Evolutionary conservation across 2,888 invertebrate genomes (phyloP), one percentile per base, ranked within the genome.

Genomic region (Eupithecia centaureata): DNA sequence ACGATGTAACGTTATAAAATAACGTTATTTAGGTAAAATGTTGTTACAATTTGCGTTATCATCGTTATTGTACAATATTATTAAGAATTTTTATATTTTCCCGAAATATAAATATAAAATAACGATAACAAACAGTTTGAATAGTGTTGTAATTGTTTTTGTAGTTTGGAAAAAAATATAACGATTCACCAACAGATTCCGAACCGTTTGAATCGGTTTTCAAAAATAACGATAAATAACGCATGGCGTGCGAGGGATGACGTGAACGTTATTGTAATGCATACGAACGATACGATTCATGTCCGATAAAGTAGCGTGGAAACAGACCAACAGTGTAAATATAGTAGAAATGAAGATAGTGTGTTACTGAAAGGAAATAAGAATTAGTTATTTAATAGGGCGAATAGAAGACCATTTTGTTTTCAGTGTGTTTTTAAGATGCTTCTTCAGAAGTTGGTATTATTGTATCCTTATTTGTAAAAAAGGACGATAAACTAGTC

Each of bases 231-330:
- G 65, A 58, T 58, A 65, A 72, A 71, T 74, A 79, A 79, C 82
- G 79, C 72, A 83, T 74, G 76, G 79, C 81, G 82, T 79, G 83
- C 79, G 74, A 70, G 71, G 77, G 77, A 68, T 77, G 74, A 77
- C 71, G 81, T 77, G 73, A 77, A 79, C 77, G 77, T 80, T 79
- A 82, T 79, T 76, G 65, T 51, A 82, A 85, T 79, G 83, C 82
- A 77, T 90, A 91, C 90, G 86, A 90, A 92, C 92, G 91, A 88
- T 83, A 86, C 76, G 79, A 73, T 69, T 77, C 85, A 85, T 84
- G 82, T 91, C 91, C 90, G 81, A 75, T 76, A 77, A 76, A 84
- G 89, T 82, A 75, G 89, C 89, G 86, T 89, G 89, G 82, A 89
- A 88, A 89, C 79, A 75, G 75, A 74, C 76, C 74, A 76, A 72